Evolutionary conservation across 2,113 vertebrate species (phyloP).

Genomic region (Syngnathus typhle): DNA sequence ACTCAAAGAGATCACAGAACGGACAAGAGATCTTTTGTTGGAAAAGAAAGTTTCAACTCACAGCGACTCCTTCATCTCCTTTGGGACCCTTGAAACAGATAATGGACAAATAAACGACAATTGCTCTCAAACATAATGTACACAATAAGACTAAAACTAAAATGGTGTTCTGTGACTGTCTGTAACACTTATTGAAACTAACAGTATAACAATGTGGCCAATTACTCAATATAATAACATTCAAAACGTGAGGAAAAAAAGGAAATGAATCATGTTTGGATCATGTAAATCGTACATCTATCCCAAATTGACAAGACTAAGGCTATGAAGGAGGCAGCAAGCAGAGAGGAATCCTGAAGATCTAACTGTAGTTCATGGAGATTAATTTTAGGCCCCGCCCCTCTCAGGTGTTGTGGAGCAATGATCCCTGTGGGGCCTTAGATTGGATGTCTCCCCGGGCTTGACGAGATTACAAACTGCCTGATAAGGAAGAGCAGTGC

Average conservation of each 20-base stretch:
- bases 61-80: constrained; percentile 83
- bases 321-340: constrained; percentile 37
- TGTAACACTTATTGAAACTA: constrained; percentile 25
- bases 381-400: constrained; percentile 30
- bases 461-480: constrained; percentile 58
- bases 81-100: constrained; percentile 81
- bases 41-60: constrained; percentile 68
- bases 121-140: constrained; percentile 29
- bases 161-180: constrained; percentile 27
- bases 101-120: constrained; percentile 43
- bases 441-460: constrained; percentile 48
- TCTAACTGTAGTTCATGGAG: constrained; percentile 32
- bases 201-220: not conserved
- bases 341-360: constrained; percentile 22
- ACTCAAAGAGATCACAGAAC: constrained; percentile 9
- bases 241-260: not conserved
- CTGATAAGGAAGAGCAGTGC: constrained; percentile 54
- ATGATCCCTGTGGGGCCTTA: constrained; percentile 39
- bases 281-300: not conserved
- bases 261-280: not conserved
- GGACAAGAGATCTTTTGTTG: constrained; percentile 27
- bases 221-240: not conserved
- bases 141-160: constrained; percentile 8
- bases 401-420: constrained; percentile 42
- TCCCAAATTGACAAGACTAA: not conserved